Base-by-base conservation (phyloP, 2,888 invertebrate genomes). In the Drosophila nigricruria region DNA sequence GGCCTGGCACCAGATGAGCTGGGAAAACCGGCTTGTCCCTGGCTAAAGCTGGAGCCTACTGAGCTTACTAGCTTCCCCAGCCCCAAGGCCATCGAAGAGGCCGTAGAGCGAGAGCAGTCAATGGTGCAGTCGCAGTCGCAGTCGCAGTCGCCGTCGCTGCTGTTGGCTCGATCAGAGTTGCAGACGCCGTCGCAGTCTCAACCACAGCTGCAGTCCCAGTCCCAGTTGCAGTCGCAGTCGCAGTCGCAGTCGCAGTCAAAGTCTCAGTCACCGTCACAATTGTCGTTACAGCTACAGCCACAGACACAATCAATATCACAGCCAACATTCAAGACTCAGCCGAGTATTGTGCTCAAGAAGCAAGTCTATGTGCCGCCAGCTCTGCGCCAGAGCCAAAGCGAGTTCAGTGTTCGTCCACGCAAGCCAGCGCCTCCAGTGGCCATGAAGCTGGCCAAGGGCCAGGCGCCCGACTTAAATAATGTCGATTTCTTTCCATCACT, bases 391-490 rank as follows among this genome's bases (percentile, higher is more conserved):
- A 76, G 67, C 47, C 79, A 81, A 27, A 63, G 70, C 18, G 85
- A 78, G 5, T 50, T 43, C 9, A 71, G 50, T 53, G 60, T 53
- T 0, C 70, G 73, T 36, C 25, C 60, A n/a, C 66, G 62, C 25
- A 81, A 73, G 38, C 50, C 34, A 6, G 6, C 53, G 12, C 8
- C 53, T 4, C 10, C 69, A 2, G 10, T 32, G 34, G 4, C 61
- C n/a, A 43, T n/a, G 8, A 86, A 77, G 27, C 40, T 42, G 5
- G 27, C 52, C 62, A 78, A 80, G 50, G 72, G 63, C 12, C 82
- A 87, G 40, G 82, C 84, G 4, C 87, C 84, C 6, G 84, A 84
- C 69, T 62, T 87, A 1, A 81, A 70, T n/a, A 87, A 80, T 38
- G 30, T 66, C 25, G 80, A 84, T 10, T 84, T 73, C 68, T 84